Evolutionary conservation across 23 tunicate species (phyloP).

Genomic region (Phallusia fumigata): DNA sequence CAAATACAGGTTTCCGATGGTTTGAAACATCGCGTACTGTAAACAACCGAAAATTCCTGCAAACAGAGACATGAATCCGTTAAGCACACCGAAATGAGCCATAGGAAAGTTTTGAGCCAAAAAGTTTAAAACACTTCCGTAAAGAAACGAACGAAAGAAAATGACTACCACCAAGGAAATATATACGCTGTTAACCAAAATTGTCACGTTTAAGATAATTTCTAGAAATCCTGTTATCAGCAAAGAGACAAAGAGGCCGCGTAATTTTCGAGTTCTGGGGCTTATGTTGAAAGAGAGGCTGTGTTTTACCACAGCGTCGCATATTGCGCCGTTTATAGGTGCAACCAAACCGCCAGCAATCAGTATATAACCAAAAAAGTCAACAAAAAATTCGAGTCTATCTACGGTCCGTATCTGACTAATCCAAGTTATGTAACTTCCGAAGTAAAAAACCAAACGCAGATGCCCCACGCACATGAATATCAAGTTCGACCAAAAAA

Average conservation of each 20-base stretch:
- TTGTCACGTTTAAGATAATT: not conserved
- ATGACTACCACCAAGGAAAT: not conserved
- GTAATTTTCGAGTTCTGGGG: not conserved
- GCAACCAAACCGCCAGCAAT: not conserved
- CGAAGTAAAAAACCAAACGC: not conserved
- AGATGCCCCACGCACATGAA: not conserved
- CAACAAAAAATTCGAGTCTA: not conserved
- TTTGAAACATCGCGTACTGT: not conserved
- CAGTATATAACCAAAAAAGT: not conserved
- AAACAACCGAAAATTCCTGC: not conserved
- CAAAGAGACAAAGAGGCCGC: not conserved
- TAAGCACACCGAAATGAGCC: not conserved
- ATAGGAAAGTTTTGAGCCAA: not conserved
- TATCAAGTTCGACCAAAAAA: not conserved
- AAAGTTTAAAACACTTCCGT: not conserved
- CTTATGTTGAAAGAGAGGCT: not conserved
- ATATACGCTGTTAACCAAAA: not conserved
- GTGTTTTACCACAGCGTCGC: not conserved
- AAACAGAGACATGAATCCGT: not conserved
- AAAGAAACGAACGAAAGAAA: not conserved
- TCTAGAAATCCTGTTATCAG: not conserved
- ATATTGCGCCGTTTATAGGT: not conserved
- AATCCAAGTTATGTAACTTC: not conserved
- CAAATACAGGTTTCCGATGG: too few relatives aligned
- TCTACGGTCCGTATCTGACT: not conserved